Evolutionary conservation across 2,797 vertebrate species (phyloP).

Genomic region (Rhinichthys osculus): DNA sequence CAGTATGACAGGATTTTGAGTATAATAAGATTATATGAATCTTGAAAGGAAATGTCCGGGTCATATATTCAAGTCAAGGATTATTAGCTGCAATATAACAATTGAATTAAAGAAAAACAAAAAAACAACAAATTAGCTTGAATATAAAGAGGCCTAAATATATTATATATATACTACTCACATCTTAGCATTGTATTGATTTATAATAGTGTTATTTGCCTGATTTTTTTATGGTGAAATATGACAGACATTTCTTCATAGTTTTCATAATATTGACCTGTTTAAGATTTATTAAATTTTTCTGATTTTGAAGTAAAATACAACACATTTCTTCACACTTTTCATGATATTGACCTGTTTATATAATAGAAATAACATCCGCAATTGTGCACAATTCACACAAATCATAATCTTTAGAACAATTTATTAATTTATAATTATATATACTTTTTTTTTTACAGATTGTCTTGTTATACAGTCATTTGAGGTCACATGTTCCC

Average conservation of each 20-base stretch:
- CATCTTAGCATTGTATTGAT: neutral
- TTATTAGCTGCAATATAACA: neutral
- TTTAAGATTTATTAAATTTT: neutral
- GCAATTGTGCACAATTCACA: neutral
- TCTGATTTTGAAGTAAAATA: neutral
- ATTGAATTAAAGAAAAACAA: neutral
- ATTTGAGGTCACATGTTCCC: neutral
- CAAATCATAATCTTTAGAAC: neutral
- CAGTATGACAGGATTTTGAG: neutral
- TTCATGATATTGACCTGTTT: neutral
- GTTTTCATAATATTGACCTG: neutral
- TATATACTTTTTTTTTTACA: neutral
- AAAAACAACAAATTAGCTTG: neutral
- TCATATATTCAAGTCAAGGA: neutral
- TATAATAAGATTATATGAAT: neutral
- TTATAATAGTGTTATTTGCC: neutral
- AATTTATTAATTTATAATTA: too few species aligned
- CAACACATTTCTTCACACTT: neutral
- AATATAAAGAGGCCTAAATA: neutral
- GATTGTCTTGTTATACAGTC: neutral
- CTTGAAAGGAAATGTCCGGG: neutral
- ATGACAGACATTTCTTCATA: neutral
- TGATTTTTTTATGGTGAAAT: neutral
- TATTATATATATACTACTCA: neutral
- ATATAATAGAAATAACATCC: neutral